Conservation (phyloP, 2,113 vertebrate species). For the Rutilus rutilus region DNA sequence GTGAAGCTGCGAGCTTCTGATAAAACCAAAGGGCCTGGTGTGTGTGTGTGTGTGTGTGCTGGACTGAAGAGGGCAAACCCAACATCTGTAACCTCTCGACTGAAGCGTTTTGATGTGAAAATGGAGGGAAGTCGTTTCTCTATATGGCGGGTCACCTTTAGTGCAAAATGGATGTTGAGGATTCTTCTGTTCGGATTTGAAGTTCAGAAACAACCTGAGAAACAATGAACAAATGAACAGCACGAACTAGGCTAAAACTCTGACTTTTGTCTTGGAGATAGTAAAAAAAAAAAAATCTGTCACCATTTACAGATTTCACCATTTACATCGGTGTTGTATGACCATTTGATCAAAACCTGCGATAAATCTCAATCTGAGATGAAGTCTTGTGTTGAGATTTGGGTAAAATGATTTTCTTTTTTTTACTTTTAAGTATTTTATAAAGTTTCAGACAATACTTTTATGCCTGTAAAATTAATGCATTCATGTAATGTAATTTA, state of each 20-base stretch:
- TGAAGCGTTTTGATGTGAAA: background rate
- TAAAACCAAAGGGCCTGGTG: background rate
- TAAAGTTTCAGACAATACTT: background rate
- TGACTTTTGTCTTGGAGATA: background rate
- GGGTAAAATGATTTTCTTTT: background rate
- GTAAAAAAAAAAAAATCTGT: background rate
- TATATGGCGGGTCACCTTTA: background rate
- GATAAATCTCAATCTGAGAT: background rate
- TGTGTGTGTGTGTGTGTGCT: background rate
- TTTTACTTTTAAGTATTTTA: background rate
- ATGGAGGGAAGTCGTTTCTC: background rate
- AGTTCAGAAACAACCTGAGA: background rate
- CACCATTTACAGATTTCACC: background rate
- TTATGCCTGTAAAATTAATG: background rate
- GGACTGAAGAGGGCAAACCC: background rate
- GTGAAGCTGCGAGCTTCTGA: conserved; percentile 5
- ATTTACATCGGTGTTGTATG: too few species aligned
- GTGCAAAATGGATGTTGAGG: background rate
- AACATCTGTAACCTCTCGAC: background rate
- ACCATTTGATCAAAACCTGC: background rate
- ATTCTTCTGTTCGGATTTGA: conserved; percentile 11
- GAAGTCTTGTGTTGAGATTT: background rate
- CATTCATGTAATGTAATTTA: background rate
- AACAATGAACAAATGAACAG: background rate
- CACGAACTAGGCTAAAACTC: too few species aligned